Percentiles rank a stretch among this genome's conserved stretches.
Evolutionary conservation across 2,113 vertebrate species (phyloP).

Genomic region (Dissostichus mawsoni): DNA sequence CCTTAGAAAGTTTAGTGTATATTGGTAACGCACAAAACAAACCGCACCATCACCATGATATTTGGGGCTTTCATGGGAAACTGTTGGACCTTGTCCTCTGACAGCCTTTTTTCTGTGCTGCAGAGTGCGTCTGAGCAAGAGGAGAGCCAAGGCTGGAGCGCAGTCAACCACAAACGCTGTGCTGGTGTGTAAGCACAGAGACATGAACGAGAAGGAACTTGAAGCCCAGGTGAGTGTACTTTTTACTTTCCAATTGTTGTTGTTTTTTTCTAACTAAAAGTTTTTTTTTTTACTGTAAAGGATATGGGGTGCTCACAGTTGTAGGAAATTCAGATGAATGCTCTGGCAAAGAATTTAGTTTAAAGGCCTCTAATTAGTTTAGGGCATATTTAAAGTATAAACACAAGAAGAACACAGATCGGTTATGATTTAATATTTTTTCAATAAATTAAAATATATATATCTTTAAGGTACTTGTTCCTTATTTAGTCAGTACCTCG

Average conservation of each 20-base stretch:
- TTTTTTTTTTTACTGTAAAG: no score
- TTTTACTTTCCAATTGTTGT: not conserved
- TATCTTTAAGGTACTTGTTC: not conserved
- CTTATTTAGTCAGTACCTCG: not conserved
- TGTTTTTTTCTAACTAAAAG: not conserved
- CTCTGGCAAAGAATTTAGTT: no score
- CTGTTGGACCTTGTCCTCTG: slow-evolving; percentile 18
- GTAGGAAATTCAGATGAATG: no score
- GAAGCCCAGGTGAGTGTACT: slow-evolving; percentile 89
- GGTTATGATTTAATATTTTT: no score
- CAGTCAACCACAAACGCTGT: slow-evolving; percentile 93
- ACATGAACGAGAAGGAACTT: slow-evolving; percentile 96
- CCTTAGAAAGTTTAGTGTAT: not conserved
- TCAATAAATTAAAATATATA: no score
- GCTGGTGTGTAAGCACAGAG: slow-evolving; percentile 94
- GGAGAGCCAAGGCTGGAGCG: slow-evolving; percentile 92
- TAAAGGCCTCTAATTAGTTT: no score
- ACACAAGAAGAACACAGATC: no score
- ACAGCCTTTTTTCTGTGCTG: slow-evolving; percentile 32
- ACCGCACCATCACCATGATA: not conserved
- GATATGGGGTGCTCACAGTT: no score
- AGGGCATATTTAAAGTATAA: no score
- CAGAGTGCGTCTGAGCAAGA: slow-evolving; percentile 94
- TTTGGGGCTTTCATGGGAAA: not conserved
- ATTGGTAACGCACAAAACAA: not conserved